Evolutionary conservation across 2,113 vertebrate genomes (phyloP).

Genomic region (Macroglossus sobrinus): DNA sequence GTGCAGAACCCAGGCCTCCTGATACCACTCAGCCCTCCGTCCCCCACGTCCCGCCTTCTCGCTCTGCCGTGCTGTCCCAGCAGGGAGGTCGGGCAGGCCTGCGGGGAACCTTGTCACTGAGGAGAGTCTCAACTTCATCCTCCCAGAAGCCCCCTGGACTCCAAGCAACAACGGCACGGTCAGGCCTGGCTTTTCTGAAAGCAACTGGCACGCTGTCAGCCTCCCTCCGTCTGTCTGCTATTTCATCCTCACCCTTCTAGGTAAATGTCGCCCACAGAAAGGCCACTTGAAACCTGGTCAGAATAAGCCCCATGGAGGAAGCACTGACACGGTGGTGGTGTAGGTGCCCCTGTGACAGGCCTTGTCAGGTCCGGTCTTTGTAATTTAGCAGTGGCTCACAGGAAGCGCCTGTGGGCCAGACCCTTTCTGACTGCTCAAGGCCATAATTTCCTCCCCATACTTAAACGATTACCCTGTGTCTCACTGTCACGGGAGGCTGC

Average conservation of each 20-base stretch:
- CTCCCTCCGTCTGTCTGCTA: not conserved
- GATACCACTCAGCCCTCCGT: not conserved
- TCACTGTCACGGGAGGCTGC: constrained; percentile 45
- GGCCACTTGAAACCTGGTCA: constrained; percentile 8
- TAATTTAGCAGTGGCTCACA: constrained; percentile 56
- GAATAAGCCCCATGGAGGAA: constrained; percentile 18
- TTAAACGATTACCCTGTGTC: constrained; percentile 61
- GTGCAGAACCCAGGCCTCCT: not conserved
- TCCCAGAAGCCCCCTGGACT: not conserved
- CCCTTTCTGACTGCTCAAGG: constrained; percentile 67
- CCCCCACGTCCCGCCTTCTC: not conserved
- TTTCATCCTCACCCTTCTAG: not conserved
- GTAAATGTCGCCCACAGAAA: constrained; percentile 8
- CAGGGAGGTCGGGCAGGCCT: too few relatives aligned
- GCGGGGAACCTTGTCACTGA: not conserved
- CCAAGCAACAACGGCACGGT: not conserved
- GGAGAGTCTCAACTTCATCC: not conserved
- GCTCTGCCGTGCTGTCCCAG: not conserved
- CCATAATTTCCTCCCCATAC: constrained; percentile 71
- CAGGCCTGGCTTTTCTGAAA: not conserved
- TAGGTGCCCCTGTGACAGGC: not conserved
- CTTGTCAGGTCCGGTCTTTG: not conserved
- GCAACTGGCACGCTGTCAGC: too few relatives aligned
- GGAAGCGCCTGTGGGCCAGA: constrained; percentile 62
- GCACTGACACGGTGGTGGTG: constrained; percentile 2